Conservation (phyloP, 2,888 invertebrate genomes). For the Crepidodera aurea region DNA sequence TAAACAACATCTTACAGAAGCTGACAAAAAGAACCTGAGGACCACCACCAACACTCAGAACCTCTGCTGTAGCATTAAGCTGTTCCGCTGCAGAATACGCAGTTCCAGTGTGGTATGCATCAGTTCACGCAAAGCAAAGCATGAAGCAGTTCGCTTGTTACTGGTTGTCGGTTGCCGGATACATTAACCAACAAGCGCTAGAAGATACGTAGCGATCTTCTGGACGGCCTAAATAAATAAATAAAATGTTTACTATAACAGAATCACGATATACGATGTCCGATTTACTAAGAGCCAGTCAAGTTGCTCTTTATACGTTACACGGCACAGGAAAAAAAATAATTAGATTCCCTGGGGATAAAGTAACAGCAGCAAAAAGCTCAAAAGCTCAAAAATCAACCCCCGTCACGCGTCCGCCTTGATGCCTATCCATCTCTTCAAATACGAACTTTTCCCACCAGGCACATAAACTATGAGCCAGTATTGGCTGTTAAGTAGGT, state of each 20-base stretch:
- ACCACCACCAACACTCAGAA: too few species aligned
- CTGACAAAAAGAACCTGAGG: too few species aligned
- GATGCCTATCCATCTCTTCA: neutral
- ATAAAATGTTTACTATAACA: constrained; percentile 1
- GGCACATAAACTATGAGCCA: neutral
- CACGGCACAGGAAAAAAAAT: neutral
- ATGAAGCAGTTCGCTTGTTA: too few species aligned
- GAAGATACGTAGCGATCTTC: neutral
- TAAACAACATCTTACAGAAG: too few species aligned
- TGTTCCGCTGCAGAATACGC: too few species aligned
- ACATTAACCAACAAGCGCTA: too few species aligned
- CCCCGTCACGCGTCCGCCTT: neutral
- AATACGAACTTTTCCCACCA: neutral
- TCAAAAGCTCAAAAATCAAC: constrained; percentile 12
- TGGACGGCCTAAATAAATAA: neutral
- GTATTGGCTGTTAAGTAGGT: too few species aligned
- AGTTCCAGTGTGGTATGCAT: too few species aligned
- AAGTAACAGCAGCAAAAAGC: constrained; percentile 12
- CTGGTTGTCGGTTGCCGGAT: too few species aligned
- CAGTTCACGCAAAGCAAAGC: too few species aligned
- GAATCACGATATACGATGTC: neutral
- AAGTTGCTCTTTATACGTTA: neutral
- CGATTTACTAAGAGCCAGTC: neutral
- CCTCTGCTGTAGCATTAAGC: too few species aligned
- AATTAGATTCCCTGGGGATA: constrained; percentile 15